Evolutionary conservation across 1,140 invertebrate genomes (phyloP), one percentile per base, ranked within the genome.

Genomic region (Drusus annulatus): DNA sequence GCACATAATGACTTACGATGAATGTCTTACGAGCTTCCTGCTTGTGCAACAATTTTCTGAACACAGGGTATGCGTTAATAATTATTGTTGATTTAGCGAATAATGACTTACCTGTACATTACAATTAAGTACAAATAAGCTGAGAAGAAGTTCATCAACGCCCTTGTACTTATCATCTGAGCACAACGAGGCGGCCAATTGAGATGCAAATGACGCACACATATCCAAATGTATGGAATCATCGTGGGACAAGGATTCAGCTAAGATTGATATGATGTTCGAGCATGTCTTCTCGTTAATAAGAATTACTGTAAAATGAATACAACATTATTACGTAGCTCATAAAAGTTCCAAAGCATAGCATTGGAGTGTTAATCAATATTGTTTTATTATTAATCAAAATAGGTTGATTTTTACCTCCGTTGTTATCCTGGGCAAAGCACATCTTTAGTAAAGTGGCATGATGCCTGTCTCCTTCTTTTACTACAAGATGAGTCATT

Each of bases 271-370:
- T n/a, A 92, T 84, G 21, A 93, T 90, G 60, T 86, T 82, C 68
- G 87, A 86, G 16, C 92, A 87, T 4, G 90, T 90, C 4, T 86
- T 84, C 76, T 89, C 84, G 63, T 87, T 90, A 23, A 93, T 90
- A 63, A 90, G 85, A n/a, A 90, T 84, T 80, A 88, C 90, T 91
- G 82, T 81, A 87, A 87, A 54, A 54, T 1, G 16, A 54, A 54
- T n/a, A 54, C 6, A 54, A 54, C 17, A 54, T 54, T 54, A 54
- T 3, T 4, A 4, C n/a, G 52, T 54, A 7, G n/a, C 17, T n/a
- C 16, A 54, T 16, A 54, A 16, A 54, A 54, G 17, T 54, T 3
- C 17, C 2, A 16, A 54, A 54, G 6, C 52, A 54, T 0, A 54
- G 3, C 2, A 36, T 36, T 6, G 8, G 31, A 36, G 28, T 28